These are phyloP conservation scores for Lomographa bimaculata DNA, from an alignment of 2,888 invertebrate species.

Conservation along the genomic window DNA sequence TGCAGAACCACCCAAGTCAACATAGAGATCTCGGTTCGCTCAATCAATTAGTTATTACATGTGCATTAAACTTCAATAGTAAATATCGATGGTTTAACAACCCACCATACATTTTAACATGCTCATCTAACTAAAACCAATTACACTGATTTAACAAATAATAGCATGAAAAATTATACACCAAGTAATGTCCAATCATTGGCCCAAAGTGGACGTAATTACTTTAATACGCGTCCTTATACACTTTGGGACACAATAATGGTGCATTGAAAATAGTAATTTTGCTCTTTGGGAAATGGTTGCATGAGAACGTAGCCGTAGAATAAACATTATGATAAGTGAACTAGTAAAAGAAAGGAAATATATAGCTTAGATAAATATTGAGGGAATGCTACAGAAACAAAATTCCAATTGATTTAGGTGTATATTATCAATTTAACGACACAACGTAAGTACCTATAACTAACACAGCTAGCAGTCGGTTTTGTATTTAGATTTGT, in stretches of 20 bases:
- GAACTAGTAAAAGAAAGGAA: too few species aligned
- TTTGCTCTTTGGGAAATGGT: slow-evolving; percentile 43
- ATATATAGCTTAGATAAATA: too few species aligned
- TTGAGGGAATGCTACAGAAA: too few species aligned
- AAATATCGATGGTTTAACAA: not conserved
- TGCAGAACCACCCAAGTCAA: too few species aligned
- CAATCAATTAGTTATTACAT: too few species aligned
- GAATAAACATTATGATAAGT: slow-evolving; percentile 7
- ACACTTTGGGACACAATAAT: slow-evolving; percentile 61
- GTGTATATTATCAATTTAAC: too few species aligned
- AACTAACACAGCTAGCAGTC: too few species aligned
- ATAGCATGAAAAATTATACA: slow-evolving; percentile 62
- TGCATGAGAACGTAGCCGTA: slow-evolving; percentile 15
- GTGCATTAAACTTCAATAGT: too few species aligned
- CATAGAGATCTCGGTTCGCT: too few species aligned
- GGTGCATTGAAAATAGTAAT: slow-evolving; percentile 68
- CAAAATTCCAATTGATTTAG: too few species aligned
- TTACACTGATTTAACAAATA: slow-evolving; percentile 69
- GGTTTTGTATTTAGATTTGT: too few species aligned
- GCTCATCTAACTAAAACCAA: slow-evolving; percentile 42
- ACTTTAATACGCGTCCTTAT: slow-evolving; percentile 65
- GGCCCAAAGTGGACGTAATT: slow-evolving; percentile 68
- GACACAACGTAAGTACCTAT: too few species aligned
- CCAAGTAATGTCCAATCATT: slow-evolving; percentile 73
- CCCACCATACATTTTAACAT: slow-evolving; percentile 24